phyloP scores from a whole-genome alignment of 2,797 vertebrate species.

The Sparidentex hasta region DNA sequence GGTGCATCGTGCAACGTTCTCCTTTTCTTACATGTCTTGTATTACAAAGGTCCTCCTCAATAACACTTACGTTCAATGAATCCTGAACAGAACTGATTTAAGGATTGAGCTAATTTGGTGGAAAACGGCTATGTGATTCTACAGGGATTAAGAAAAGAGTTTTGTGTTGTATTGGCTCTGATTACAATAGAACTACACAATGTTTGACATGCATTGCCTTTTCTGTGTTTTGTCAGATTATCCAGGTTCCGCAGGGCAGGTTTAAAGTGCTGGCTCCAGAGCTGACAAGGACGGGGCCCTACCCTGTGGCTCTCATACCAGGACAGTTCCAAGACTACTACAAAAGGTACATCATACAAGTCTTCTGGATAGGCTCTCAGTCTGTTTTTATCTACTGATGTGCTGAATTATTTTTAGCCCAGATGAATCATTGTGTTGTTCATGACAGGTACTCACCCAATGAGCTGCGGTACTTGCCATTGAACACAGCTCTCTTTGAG shows the following conservation, averaged over 20 bases:
- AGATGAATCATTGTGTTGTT: conserved; percentile 30
- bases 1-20: too few species aligned
- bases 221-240: conserved; percentile 86
- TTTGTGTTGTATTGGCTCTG: not conserved
- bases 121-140: not conserved
- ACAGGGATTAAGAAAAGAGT: not conserved
- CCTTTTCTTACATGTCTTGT: too few species aligned
- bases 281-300: conserved; percentile 93
- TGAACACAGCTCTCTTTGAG: conserved; percentile 97
- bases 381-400: not conserved
- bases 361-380: not conserved
- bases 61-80: too few species aligned
- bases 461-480: conserved; percentile 95
- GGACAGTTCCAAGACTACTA: conserved; percentile 99
- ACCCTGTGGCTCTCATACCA: conserved; percentile 98
- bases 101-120: too few species aligned
- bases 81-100: too few species aligned
- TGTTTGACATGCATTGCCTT: not conserved
- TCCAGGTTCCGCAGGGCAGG: conserved; percentile 98
- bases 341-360: conserved; percentile 88
- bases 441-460: conserved; percentile 94
- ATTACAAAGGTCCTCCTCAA: too few species aligned
- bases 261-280: conserved; percentile 95
- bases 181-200: not conserved
- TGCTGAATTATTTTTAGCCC: not conserved